Conservation (phyloP, 2,888 invertebrate species). For the Sesia apiformis region DNA sequence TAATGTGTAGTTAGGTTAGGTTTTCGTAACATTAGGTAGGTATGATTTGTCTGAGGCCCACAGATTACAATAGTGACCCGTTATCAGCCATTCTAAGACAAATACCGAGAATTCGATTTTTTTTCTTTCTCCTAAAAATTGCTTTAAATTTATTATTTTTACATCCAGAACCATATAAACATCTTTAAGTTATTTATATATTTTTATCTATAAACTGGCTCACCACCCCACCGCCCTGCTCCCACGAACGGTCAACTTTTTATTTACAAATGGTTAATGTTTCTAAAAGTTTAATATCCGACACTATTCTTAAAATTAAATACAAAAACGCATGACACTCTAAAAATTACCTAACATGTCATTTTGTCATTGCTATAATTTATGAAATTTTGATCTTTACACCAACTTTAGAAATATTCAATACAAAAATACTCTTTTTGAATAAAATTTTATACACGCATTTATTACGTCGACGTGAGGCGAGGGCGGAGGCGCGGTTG, state of each 20-base stretch:
- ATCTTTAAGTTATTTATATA: constrained; percentile 74
- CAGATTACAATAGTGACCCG: constrained; percentile 72
- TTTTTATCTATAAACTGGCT: constrained; percentile 69
- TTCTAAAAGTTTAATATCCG: constrained; percentile 80
- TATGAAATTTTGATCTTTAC: constrained; percentile 77
- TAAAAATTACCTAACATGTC: constrained; percentile 69
- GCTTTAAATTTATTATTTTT: constrained; percentile 67
- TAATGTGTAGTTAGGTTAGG: constrained; percentile 70
- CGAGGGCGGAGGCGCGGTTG: constrained; percentile 43
- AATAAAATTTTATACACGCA: constrained; percentile 74
- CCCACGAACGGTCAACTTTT: constrained; percentile 45
- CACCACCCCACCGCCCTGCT: constrained; percentile 41
- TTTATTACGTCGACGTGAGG: constrained; percentile 46
- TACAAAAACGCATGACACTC: constrained; percentile 74
- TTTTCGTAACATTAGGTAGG: constrained; percentile 47
- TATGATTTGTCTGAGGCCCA: constrained; percentile 64
- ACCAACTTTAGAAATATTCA: constrained; percentile 77
- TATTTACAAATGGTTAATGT: constrained; percentile 82
- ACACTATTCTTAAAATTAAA: constrained; percentile 76
- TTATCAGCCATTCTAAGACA: constrained; percentile 65
- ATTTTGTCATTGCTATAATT: constrained; percentile 71
- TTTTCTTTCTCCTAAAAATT: constrained; percentile 58
- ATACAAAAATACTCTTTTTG: constrained; percentile 77
- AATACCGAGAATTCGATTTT: constrained; percentile 66
- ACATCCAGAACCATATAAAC: constrained; percentile 76